Evolutionary conservation across 2,888 invertebrate species (phyloP).

Genomic region (Sphaerophoria taeniata): DNA sequence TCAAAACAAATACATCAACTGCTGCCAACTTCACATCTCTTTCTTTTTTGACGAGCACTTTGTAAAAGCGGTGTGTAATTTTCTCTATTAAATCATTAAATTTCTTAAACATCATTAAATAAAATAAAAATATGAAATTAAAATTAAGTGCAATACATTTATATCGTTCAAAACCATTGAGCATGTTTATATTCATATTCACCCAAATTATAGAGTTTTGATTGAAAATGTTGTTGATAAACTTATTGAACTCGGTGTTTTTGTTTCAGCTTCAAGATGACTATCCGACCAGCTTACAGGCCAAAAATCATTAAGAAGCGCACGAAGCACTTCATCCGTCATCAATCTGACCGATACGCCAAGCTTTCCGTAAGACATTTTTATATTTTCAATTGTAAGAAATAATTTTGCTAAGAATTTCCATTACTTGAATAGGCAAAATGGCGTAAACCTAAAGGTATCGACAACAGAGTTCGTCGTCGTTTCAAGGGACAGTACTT

Average conservation of each 20-base stretch:
- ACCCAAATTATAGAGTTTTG: too few species aligned
- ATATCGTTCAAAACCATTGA: conserved; percentile 53
- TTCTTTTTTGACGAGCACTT: conserved; percentile 82
- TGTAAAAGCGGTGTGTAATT: conserved; percentile 79
- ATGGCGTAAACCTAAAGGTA: conserved; percentile 99
- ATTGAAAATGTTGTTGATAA: too few species aligned
- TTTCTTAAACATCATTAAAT: conserved; percentile 77
- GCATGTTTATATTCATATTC: too few species aligned
- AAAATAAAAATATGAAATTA: conserved; percentile 62
- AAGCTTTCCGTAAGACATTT: conserved; percentile 97
- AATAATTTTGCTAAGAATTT: too few species aligned
- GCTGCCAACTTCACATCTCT: conserved; percentile 79
- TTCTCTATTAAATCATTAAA: conserved; percentile 77
- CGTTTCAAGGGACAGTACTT: conserved; percentile 99
- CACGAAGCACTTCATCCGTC: conserved; percentile 98
- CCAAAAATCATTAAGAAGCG: conserved; percentile 98
- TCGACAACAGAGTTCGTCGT: conserved; percentile 99
- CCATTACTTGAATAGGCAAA: too few species aligned
- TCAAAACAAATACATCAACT: conserved; percentile 68
- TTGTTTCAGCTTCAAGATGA: conserved; percentile 90
- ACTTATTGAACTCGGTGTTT: too few species aligned
- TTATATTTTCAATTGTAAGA: too few species aligned
- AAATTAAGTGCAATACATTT: conserved; percentile 17
- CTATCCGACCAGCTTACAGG: conserved; percentile 94
- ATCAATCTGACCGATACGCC: conserved; percentile 99